These are phyloP conservation scores for Plagiodera versicolora DNA, from an alignment of 2,888 invertebrate species.

Conservation along the genomic window DNA sequence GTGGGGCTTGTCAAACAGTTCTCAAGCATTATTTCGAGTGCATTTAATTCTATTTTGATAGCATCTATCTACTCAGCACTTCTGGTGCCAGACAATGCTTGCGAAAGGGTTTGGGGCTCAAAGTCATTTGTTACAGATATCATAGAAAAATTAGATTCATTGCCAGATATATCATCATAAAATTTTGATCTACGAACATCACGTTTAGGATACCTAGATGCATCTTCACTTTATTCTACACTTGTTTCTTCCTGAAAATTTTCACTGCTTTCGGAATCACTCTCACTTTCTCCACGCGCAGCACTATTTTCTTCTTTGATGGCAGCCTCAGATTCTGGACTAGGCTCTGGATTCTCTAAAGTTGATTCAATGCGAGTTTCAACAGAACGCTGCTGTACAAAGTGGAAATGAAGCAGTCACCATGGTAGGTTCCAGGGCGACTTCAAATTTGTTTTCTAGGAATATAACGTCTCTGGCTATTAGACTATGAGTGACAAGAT, in stretches of 20 bases:
- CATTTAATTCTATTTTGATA: background rate
- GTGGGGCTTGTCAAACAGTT: slow-evolving; percentile 8
- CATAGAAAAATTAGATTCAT: slow-evolving; percentile 4
- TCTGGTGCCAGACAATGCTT: slow-evolving; percentile 4
- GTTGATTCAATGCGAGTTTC: background rate
- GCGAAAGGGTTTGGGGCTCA: slow-evolving; percentile 1
- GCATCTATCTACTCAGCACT: background rate
- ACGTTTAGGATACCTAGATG: background rate
- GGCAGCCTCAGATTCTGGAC: background rate
- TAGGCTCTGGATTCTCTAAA: background rate
- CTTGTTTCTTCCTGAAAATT: background rate
- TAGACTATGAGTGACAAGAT: too few species aligned
- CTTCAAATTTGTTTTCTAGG: slow-evolving; percentile 8
- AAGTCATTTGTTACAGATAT: background rate
- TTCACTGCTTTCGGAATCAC: background rate
- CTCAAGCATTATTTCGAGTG: slow-evolving; percentile 8
- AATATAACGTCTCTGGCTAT: too few species aligned
- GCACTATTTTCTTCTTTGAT: background rate
- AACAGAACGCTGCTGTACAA: background rate
- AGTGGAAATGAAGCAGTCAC: background rate
- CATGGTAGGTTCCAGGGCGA: background rate
- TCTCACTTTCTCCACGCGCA: background rate
- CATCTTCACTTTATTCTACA: background rate
- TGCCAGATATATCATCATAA: background rate
- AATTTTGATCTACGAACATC: background rate